These are phyloP conservation scores for Morinoia aosen DNA, from an alignment of 2,888 invertebrate genomes.

Conservation along the genomic window DNA sequence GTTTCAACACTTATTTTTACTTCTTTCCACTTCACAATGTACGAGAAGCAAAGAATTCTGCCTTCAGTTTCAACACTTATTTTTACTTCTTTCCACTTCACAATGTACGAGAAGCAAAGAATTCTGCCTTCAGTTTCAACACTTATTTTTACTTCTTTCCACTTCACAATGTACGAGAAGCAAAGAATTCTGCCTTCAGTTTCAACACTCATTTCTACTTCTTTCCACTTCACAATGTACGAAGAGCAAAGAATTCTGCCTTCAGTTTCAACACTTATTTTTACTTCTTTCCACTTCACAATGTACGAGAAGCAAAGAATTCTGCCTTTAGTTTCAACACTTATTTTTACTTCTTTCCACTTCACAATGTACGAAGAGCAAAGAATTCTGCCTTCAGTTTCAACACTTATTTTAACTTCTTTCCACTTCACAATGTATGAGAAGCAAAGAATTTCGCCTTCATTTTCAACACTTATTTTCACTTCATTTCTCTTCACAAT, in stretches of 20 bases:
- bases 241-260: not conserved
- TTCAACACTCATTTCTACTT: not conserved
- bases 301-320: not conserved
- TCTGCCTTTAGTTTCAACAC: not conserved
- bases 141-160: not conserved
- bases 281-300: not conserved
- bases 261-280: not conserved
- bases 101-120: not conserved
- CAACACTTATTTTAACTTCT: not conserved
- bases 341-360: not conserved
- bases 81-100: not conserved
- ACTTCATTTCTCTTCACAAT: not conserved
- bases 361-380: not conserved
- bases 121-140: not conserved
- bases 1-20: not conserved
- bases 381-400: not conserved
- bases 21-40: not conserved
- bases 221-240: not conserved
- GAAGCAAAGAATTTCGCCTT: not conserved
- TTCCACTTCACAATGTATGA: not conserved
- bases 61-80: not conserved
- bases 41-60: not conserved
- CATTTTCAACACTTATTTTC: not conserved
- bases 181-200: not conserved
- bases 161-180: not conserved